A percentile compares a stretch with the other conserved stretches of the same genome.
phyloP scores from a whole-genome alignment of 2,888 invertebrate species.

The Dasypolia templi region DNA sequence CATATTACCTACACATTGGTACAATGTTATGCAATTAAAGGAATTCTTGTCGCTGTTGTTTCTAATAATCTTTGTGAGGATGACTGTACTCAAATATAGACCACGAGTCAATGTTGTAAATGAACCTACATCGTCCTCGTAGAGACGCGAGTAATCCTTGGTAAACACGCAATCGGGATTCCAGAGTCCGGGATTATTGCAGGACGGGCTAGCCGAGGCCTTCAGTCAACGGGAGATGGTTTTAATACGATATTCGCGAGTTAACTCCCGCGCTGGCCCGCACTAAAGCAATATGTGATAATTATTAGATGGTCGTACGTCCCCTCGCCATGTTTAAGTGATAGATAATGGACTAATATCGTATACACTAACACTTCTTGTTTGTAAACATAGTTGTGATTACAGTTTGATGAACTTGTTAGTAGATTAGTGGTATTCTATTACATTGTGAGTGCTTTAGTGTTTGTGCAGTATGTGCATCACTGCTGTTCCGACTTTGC shows the following conservation, averaged over 20 bases:
- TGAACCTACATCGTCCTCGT: slow-evolving; percentile 72
- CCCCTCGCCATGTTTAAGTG: slow-evolving; percentile 65
- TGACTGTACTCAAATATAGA: slow-evolving; percentile 9
- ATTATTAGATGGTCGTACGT: slow-evolving; percentile 68
- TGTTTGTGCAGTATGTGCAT: slow-evolving; percentile 35
- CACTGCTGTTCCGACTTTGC: neutral
- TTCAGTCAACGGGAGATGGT: slow-evolving; percentile 78
- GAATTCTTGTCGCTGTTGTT: neutral
- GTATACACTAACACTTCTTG: slow-evolving; percentile 60
- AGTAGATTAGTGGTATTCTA: slow-evolving; percentile 56
- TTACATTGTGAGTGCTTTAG: slow-evolving; percentile 26
- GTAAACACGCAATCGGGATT: slow-evolving; percentile 76
- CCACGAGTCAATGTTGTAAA: slow-evolving; percentile 42
- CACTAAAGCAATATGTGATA: slow-evolving; percentile 66
- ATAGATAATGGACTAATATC: slow-evolving; percentile 67
- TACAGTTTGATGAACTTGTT: slow-evolving; percentile 61
- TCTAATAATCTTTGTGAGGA: neutral
- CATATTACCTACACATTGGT: too few relatives aligned
- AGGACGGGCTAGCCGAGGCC: slow-evolving; percentile 68
- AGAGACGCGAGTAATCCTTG: slow-evolving; percentile 79
- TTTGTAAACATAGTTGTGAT: slow-evolving; percentile 57
- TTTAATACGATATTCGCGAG: slow-evolving; percentile 83
- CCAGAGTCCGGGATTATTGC: slow-evolving; percentile 78
- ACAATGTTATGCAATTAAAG: too few relatives aligned
- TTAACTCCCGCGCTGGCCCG: slow-evolving; percentile 68